These are phyloP conservation scores for Pomacea maculata DNA, from an alignment of 1,140 invertebrate genomes.

Conservation along the genomic window DNA sequence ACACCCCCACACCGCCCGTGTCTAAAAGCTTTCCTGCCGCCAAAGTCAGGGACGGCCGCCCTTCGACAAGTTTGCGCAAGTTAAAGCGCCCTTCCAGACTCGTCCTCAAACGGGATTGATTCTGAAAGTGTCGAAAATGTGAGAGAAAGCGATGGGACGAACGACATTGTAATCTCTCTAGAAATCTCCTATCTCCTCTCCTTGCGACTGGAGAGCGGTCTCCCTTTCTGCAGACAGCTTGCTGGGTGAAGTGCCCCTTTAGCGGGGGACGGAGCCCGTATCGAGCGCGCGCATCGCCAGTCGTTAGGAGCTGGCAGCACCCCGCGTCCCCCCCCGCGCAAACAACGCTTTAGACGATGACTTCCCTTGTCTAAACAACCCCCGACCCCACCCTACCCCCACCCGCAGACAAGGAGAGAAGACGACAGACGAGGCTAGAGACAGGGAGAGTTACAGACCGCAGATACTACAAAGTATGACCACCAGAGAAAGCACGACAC, in stretches of 20 bases:
- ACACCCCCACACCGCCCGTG: too few relatives aligned
- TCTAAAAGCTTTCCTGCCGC: too few relatives aligned
- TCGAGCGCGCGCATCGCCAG: background rate
- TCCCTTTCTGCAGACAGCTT: background rate
- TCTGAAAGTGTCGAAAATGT: background rate
- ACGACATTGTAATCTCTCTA: constrained; percentile 6
- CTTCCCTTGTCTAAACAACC: constrained; percentile 13
- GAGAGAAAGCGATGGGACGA: background rate
- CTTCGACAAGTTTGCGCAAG: too few relatives aligned
- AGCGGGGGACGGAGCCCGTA: background rate
- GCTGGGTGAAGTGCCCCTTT: background rate
- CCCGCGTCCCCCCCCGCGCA: background rate
- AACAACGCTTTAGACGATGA: constrained; percentile 21
- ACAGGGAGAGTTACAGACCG: constrained; percentile 14
- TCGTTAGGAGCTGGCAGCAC: background rate
- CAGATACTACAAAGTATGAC: background rate
- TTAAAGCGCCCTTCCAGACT: background rate
- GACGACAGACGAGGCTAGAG: background rate
- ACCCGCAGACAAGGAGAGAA: background rate
- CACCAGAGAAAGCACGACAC: background rate
- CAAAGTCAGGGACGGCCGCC: too few relatives aligned
- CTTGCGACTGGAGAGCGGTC: background rate
- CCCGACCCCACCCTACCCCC: background rate
- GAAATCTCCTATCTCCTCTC: constrained; percentile 1
- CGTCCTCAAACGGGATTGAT: constrained; percentile 1